Base-by-base conservation (phyloP, 2,888 invertebrate genomes). In the Xestia ashworthii region DNA sequence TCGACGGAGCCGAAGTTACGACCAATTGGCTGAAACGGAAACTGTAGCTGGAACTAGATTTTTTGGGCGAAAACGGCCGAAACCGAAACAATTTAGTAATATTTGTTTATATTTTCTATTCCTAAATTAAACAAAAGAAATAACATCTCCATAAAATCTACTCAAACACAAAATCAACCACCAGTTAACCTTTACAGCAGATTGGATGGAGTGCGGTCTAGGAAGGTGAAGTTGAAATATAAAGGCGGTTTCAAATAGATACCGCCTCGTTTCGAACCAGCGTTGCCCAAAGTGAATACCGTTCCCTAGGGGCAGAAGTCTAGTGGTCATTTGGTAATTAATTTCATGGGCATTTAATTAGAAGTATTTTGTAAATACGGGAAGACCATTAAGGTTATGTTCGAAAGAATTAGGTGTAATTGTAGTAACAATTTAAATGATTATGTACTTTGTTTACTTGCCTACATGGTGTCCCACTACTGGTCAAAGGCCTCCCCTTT, bases 221-320 rank as follows among this genome's bases (percentile, higher is more conserved):
- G 75, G 53, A 66, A 84, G 78, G 78, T 87, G 86, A 87, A 88
- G 88, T 87, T 88, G 86, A 88, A 87, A 88, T 87, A 88, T 87
- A 87, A 84, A 83, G 86, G 79, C 76, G 79, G 88, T 88, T 81
- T 77, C 66, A 71, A 75, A 83, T 76, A 87, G 80, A 83, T 77
- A 66, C 70, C 64, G 65, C 71, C 69, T 73, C 53, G 25, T 68
- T 75, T 32, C 11, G n/a, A 48, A 55, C 58, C 87, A 84, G 71
- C 14, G 78, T 32, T 85, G 19, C 82, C 32, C 76, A 87, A 85
- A 85, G 85, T 85, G 41, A 83, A 79, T 58, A 66, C n/a, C 25
- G 14, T 1, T 22, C 69, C 46, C 64, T 5, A 38, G 68, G 38
- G 62, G 22, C 46, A 41, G 9, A 5, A 68, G 69, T 81, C 46